phyloP scores from a whole-genome alignment of 2,113 vertebrate genomes.

The Lanius collurio region DNA sequence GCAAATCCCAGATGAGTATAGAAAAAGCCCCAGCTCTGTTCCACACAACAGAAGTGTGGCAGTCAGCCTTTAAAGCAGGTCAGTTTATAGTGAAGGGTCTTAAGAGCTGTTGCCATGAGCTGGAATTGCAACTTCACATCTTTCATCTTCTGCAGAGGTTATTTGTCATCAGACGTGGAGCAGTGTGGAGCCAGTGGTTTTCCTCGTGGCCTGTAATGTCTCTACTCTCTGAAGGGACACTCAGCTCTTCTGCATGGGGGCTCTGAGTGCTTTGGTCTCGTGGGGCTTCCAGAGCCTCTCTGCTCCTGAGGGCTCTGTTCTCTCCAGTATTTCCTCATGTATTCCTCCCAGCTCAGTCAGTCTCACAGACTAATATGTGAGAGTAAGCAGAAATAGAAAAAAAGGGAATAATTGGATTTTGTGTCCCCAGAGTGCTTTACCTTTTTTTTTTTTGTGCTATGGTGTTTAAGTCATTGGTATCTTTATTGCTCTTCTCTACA shows the following conservation, averaged over 20 bases:
- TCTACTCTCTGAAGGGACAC: not conserved
- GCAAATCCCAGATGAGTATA: not conserved
- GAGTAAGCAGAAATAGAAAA: not conserved
- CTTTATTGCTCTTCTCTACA: constrained; percentile 3
- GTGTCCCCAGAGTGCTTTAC: not conserved
- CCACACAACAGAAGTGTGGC: not conserved
- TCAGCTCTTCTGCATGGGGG: not conserved
- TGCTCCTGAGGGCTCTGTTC: not conserved
- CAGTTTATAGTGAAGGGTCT: not conserved
- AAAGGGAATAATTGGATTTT: not conserved
- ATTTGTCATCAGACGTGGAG: not conserved
- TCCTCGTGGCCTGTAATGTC: not conserved
- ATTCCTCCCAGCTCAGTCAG: not conserved
- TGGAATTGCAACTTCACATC: not conserved
- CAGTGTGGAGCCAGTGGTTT: constrained; percentile 19
- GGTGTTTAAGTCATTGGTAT: not conserved
- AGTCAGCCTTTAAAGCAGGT: not conserved
- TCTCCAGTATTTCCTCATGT: not conserved
- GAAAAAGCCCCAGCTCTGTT: not conserved
- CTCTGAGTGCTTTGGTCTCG: accelerated
- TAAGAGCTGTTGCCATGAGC: not conserved
- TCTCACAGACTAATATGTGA: not conserved
- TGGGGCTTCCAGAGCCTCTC: not conserved
- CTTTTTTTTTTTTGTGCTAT: not conserved
- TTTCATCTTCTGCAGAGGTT: constrained; percentile 5